A percentile compares a stretch with the other conserved stretches of the same genome.
Conservation (phyloP, 1,140 invertebrate species). For the Brachionus asplanchnoidis region DNA sequence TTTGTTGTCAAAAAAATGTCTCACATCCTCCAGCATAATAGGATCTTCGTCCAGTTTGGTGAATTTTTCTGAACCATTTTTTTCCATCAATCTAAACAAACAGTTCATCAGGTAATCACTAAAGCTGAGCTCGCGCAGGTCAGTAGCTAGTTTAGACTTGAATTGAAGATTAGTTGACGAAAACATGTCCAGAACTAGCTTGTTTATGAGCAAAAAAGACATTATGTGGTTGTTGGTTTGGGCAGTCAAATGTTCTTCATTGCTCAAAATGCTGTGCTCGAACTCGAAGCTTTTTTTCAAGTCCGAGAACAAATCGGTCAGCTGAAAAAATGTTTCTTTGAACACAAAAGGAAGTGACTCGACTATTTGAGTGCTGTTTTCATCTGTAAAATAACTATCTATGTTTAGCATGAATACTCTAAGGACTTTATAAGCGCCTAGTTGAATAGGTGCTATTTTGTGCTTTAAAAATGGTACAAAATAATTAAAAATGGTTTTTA, state of each 20-base stretch:
- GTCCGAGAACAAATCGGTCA: conserved; percentile 26
- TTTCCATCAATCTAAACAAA: conserved; percentile 34
- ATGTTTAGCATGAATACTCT: conserved; percentile 43
- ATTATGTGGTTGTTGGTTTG: conserved; percentile 23
- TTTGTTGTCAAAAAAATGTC: background rate
- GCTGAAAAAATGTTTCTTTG: background rate
- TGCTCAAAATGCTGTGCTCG: conserved; percentile 1
- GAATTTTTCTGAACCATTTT: background rate
- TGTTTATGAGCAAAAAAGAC: conserved; percentile 7
- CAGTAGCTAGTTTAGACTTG: conserved; percentile 12
- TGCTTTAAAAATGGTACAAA: conserved; percentile 51
- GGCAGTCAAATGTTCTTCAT: background rate
- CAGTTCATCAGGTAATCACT: conserved; percentile 27
- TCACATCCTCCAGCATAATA: background rate
- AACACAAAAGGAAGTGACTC: conserved; percentile 12
- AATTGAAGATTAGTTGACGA: background rate
- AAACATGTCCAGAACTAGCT: conserved; percentile 21
- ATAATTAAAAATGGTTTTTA: conserved; percentile 53
- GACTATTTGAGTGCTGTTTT: background rate
- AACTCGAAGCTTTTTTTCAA: conserved; percentile 11
- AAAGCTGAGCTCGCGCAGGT: background rate
- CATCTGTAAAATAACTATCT: conserved; percentile 42
- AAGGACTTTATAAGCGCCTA: conserved; percentile 50
- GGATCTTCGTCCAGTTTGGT: background rate
- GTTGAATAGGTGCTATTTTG: conserved; percentile 47